Evolutionary conservation across 2,797 vertebrate species (phyloP).

Genomic region (Gymnodraco acuticeps): DNA sequence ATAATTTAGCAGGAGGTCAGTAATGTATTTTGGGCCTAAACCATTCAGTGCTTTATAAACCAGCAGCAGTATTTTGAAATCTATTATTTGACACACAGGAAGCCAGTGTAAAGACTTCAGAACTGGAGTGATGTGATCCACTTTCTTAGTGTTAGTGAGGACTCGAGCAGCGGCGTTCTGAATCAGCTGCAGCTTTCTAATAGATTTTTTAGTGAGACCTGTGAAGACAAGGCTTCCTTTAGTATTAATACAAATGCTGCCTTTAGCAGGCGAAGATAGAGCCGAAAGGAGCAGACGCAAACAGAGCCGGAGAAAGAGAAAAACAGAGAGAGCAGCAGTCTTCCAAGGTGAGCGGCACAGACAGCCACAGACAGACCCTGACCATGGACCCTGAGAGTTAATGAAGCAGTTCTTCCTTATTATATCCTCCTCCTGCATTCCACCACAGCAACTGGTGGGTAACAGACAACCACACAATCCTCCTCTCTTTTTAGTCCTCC

Average conservation of each 20-base stretch:
- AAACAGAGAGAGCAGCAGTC: slow-evolving; percentile 53
- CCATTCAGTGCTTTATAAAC: too few relatives aligned
- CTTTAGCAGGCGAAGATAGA: slow-evolving; percentile 13
- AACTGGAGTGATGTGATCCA: too few relatives aligned
- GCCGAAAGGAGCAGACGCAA: slow-evolving; percentile 26
- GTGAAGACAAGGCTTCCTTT: background rate
- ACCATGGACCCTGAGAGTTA: slow-evolving; percentile 73
- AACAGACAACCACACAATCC: slow-evolving; percentile 49
- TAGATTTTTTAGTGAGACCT: too few relatives aligned
- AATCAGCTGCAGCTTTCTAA: too few relatives aligned
- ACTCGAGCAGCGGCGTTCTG: too few relatives aligned
- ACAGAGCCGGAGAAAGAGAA: slow-evolving; percentile 16
- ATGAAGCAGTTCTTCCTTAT: slow-evolving; percentile 69
- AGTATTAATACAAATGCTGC: slow-evolving; percentile 35
- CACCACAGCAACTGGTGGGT: slow-evolving; percentile 59
- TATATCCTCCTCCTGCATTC: slow-evolving; percentile 65
- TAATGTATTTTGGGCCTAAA: too few relatives aligned
- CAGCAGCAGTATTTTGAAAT: too few relatives aligned
- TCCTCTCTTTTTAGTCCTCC: slow-evolving; percentile 22
- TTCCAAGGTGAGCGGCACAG: slow-evolving; percentile 66
- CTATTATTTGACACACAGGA: too few relatives aligned
- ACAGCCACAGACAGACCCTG: slow-evolving; percentile 54
- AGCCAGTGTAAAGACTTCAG: too few relatives aligned
- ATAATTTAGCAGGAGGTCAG: too few relatives aligned
- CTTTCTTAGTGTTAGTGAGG: too few relatives aligned